Conservation (phyloP, 2,888 invertebrate species). For the Lagria hirta region DNA sequence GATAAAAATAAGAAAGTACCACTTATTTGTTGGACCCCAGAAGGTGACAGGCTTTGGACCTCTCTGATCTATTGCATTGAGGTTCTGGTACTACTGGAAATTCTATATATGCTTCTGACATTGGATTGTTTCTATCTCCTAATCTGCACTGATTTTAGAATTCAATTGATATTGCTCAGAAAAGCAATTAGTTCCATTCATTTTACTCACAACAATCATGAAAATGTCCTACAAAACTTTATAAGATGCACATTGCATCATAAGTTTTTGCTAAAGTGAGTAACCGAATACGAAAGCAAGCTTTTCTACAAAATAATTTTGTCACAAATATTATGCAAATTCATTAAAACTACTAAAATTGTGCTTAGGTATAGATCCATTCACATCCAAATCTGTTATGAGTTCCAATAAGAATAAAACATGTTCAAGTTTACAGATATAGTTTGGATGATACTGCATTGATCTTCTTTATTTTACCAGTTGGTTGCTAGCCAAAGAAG, state of each 20-base stretch:
- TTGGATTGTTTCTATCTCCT: constrained; percentile 12
- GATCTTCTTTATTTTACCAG: no score
- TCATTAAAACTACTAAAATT: no score
- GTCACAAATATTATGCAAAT: no score
- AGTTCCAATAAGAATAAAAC: no score
- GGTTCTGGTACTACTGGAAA: constrained; percentile 12
- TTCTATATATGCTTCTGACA: constrained; percentile 9
- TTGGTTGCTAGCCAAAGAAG: no score
- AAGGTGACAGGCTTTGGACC: not conserved
- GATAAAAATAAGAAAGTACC: constrained; percentile 9
- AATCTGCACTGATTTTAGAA: constrained; percentile 11
- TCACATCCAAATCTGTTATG: no score
- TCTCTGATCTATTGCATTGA: constrained; percentile 5
- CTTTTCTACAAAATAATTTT: no score
- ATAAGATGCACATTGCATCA: constrained; percentile 11
- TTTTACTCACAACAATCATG: not conserved
- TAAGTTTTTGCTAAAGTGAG: constrained; percentile 7
- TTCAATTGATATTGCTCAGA: constrained; percentile 10
- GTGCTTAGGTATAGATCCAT: no score
- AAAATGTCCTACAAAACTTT: constrained; percentile 3
- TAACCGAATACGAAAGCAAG: no score
- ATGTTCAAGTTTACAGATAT: no score
- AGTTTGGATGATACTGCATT: no score
- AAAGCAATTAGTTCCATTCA: constrained; percentile 3
- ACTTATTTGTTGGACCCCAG: constrained; percentile 14